These are phyloP conservation scores for Trichosurus vulpecula DNA, from an alignment of 2,797 vertebrate species.

Conservation along the genomic window DNA sequence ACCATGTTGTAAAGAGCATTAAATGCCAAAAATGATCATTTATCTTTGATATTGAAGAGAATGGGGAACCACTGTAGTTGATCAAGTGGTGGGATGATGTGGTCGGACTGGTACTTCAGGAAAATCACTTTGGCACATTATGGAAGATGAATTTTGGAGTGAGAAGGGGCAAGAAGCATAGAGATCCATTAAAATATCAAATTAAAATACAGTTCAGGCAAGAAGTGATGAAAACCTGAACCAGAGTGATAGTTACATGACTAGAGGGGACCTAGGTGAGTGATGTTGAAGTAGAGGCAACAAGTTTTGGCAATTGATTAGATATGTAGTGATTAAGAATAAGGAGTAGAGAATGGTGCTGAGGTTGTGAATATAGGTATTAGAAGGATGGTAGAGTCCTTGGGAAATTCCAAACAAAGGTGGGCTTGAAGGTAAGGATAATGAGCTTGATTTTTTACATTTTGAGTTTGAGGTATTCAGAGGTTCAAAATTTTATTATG, in stretches of 20 bases:
- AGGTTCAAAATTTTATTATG: background rate
- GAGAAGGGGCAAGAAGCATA: background rate
- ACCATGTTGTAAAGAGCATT: background rate
- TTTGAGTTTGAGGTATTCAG: background rate
- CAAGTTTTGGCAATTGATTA: background rate
- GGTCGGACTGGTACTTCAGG: background rate
- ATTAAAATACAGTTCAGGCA: too few relatives aligned
- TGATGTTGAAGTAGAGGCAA: background rate
- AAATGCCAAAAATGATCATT: background rate
- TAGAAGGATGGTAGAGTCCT: background rate
- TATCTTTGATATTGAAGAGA: background rate
- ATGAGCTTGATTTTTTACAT: background rate
- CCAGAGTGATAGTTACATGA: background rate
- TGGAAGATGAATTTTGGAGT: background rate
- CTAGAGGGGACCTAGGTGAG: background rate
- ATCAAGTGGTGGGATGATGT: background rate
- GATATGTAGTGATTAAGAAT: background rate
- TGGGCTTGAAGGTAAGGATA: background rate
- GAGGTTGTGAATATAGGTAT: background rate
- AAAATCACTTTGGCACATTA: background rate
- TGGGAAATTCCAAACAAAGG: background rate
- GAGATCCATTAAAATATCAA: too few relatives aligned
- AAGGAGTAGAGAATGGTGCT: background rate
- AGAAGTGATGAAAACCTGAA: background rate
- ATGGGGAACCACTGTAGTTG: background rate